Conservation (phyloP, 2,888 invertebrate species). For the Antheraea assamensis region DNA sequence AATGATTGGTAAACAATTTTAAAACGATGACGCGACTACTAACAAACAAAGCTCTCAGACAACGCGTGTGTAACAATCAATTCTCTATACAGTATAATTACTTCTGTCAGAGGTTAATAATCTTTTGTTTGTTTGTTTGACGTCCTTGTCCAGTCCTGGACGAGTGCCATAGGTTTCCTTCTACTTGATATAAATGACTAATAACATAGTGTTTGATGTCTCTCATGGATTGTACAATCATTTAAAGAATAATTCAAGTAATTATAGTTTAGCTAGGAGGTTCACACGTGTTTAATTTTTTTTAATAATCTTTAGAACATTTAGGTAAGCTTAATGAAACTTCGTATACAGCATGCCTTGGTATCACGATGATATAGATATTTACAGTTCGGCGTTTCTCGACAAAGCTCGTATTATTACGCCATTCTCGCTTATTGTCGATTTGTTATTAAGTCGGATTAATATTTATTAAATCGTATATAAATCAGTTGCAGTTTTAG, state of each 20-base stretch:
- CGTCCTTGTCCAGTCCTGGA: constrained; percentile 39
- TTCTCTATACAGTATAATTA: constrained; percentile 23
- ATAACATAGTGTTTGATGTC: neutral
- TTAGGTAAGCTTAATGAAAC: too few species aligned
- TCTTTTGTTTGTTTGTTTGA: constrained; percentile 49
- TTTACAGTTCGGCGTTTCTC: too few species aligned
- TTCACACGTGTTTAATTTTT: too few species aligned
- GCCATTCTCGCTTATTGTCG: too few species aligned
- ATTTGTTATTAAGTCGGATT: too few species aligned
- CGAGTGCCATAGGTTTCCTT: constrained; percentile 36
- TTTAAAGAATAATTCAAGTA: neutral
- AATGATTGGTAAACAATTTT: neutral
- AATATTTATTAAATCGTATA: too few species aligned
- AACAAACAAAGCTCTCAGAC: neutral
- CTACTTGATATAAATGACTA: neutral
- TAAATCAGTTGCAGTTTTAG: too few species aligned
- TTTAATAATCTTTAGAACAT: too few species aligned
- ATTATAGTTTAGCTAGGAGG: neutral
- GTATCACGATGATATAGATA: too few species aligned
- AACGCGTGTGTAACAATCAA: constrained; percentile 5
- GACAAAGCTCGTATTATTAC: too few species aligned
- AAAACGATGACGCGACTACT: neutral
- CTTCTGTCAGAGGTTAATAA: constrained; percentile 54
- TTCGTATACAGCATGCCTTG: too few species aligned
- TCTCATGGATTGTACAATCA: neutral